Evolutionary conservation across 2,113 vertebrate genomes (phyloP).

Genomic region (Polypterus bichir): DNA sequence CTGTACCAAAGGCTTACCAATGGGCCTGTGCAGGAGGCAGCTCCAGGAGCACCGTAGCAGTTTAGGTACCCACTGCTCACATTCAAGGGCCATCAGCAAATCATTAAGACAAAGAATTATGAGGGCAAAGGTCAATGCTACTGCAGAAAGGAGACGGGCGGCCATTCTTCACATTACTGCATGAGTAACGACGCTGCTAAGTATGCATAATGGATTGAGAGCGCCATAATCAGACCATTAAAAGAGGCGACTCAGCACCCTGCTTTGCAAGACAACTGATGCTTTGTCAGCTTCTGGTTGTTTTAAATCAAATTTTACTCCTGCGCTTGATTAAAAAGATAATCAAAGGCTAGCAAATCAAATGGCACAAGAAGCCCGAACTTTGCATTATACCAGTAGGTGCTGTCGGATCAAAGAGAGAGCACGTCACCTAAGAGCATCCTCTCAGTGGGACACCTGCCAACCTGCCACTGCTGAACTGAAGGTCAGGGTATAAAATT

Average conservation of each 20-base stretch:
- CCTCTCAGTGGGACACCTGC: no score
- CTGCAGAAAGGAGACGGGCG: neutral
- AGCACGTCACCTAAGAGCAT: no score
- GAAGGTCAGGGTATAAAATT: no score
- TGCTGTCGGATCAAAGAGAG: no score
- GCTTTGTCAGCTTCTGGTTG: neutral
- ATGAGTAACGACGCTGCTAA: neutral
- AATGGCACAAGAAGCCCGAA: no score
- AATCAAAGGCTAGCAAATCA: no score
- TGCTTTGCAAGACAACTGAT: neutral
- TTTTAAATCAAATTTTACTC: neutral
- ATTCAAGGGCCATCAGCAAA: neutral
- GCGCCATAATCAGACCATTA: neutral
- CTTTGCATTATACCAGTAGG: no score
- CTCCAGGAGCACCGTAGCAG: no score
- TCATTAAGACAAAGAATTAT: conserved; percentile 1
- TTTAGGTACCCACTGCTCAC: neutral
- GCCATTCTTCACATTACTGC: neutral
- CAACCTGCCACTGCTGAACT: no score
- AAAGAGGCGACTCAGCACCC: neutral
- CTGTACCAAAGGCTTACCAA: neutral
- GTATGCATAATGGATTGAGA: no score
- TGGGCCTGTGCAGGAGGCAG: no score
- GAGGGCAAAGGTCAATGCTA: neutral
- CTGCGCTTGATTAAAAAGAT: no score